These are phyloP conservation scores for Chloebia gouldiae DNA, from an alignment of 2,113 vertebrate genomes.

Conservation along the genomic window DNA sequence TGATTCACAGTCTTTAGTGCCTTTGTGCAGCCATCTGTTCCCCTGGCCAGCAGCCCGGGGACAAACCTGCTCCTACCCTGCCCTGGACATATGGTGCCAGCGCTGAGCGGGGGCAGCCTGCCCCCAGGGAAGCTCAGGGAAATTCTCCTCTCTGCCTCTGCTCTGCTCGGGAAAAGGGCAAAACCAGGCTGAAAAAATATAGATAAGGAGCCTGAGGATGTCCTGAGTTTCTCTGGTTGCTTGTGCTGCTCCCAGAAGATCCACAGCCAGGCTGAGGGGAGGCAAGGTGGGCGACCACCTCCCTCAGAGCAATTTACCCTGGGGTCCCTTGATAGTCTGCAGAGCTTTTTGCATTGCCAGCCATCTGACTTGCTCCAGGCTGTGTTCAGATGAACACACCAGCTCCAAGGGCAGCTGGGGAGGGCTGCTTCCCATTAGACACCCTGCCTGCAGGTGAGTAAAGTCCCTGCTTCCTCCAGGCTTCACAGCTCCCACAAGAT, in stretches of 20 bases:
- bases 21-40: background rate
- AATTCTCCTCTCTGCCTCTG: background rate
- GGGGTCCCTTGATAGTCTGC: background rate
- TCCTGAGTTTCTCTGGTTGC: background rate
- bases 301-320: background rate
- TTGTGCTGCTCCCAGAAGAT: background rate
- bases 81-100: background rate
- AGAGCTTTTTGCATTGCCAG: background rate
- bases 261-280: background rate
- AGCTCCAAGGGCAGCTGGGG: background rate
- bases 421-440: background rate
- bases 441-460: background rate
- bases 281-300: background rate
- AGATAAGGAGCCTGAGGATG: background rate
- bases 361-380: background rate
- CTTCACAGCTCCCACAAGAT: background rate
- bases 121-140: background rate
- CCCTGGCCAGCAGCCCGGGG: background rate
- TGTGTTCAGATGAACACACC: background rate
- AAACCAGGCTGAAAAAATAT: background rate
- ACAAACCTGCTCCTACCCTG: background rate
- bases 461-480: background rate
- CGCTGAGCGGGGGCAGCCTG: background rate
- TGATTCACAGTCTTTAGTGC: constrained; percentile 35
- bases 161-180: rapidly evolving